Percentiles rank a stretch among this genome's conserved stretches.
These are phyloP conservation scores for Drosophila hamatofila DNA, from an alignment of 2,888 invertebrate species.

Conservation along the genomic window DNA sequence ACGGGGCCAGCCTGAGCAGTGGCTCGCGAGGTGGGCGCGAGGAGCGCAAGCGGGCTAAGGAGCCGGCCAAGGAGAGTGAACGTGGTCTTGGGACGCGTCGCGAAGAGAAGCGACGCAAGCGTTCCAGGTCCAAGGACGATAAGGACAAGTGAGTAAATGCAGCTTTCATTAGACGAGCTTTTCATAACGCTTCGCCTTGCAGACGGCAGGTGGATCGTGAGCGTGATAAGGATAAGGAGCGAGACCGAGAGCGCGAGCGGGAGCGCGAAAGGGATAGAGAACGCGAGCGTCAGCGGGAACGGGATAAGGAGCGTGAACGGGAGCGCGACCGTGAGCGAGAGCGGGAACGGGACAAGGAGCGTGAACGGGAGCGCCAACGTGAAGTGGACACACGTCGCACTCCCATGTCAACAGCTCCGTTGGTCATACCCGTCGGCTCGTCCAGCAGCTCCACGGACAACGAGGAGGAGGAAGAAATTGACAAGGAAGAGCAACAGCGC, in stretches of 20 bases:
- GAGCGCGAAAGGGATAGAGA: conserved; percentile 80
- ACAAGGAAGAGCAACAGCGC: conserved; percentile 95
- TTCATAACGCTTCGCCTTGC: conserved; percentile 1
- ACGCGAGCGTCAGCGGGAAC: conserved; percentile 80
- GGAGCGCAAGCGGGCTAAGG: conserved; percentile 76
- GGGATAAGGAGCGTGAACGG: conserved; percentile 85
- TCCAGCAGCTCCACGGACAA: conserved; percentile 82
- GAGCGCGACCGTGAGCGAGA: conserved; percentile 87
- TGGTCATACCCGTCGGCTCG: conserved; percentile 67
- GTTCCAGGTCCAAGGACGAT: conserved; percentile 81
- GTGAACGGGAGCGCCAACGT: conserved; percentile 87
- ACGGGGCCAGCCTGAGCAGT: conserved; percentile 66
- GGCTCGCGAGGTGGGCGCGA: conserved; percentile 63
- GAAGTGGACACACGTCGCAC: conserved; percentile 82
- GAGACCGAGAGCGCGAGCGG: conserved; percentile 78
- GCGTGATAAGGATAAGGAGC: conserved; percentile 59
- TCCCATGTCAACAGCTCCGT: conserved; percentile 47
- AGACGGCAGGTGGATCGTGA: conserved; percentile 81
- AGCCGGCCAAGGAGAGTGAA: conserved; percentile 58
- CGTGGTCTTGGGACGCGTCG: conserved; percentile 53
- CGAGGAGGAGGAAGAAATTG: conserved; percentile 86
- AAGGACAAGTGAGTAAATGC: conserved; percentile 71
- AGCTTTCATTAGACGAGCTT: not conserved
- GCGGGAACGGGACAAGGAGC: conserved; percentile 84
- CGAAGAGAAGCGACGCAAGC: conserved; percentile 82